Base-by-base conservation (phyloP, 2,888 invertebrate genomes). In the Sesamia inferens region DNA sequence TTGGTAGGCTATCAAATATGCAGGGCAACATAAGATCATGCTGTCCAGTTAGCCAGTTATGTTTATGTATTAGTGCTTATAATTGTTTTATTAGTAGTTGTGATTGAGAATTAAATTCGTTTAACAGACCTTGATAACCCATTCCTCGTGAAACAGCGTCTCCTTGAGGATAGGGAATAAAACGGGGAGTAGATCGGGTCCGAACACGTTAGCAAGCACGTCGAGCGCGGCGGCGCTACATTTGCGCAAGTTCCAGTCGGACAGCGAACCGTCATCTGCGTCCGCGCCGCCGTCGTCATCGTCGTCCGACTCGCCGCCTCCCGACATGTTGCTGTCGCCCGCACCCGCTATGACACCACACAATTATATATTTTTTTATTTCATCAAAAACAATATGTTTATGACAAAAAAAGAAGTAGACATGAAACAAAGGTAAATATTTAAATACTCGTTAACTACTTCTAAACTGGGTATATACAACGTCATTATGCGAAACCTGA, bases 151-250 rank as follows among this genome's bases (percentile, higher is more conserved):
- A 92, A 99, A 99, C 4, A 99, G 97, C 0, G 99, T 99, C 92
- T 99, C 99, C 93, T 99, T 99, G 19, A 99, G 97, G 89, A 99
- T 99, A 10, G 99, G 99, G 88, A 99, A 97, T 54, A 99, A 97
- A 81, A 99, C 98, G 0, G 99, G 99, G 88, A 99, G 96, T 74
- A 99, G 97, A 81, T 99, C 99, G 79, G 99, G 99, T 63, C 98
- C 97, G 93, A 99, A 99, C 54, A 99, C 99, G 94, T 99, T 99
- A 24, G 99, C 99, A 72, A 99, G 95, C 70, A 99, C 99, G 95
- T 99, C 99, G 70, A 99, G 96, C 0, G 99, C 99, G 42, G 99
- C 99, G 0, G 99, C 99, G 88, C 99, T 99, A 92, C 99, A 99
- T 95, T 99, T 99, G 89, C 99, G 97, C 86, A 99, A 97, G 96